These are phyloP conservation scores for Hymenochirus boettgeri DNA, from an alignment of 2,113 vertebrate species.

Conservation along the genomic window DNA sequence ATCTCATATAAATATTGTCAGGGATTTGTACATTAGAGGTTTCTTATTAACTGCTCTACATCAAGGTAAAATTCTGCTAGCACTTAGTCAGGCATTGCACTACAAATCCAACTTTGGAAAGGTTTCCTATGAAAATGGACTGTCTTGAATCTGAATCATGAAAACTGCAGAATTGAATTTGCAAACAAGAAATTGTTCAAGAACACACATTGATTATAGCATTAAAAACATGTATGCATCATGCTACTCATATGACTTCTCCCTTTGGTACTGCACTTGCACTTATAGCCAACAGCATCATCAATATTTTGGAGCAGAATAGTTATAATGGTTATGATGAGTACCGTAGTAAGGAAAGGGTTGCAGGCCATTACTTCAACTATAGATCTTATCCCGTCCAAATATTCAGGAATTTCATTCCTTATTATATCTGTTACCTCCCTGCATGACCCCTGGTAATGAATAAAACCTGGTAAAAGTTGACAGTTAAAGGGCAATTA, in stretches of 20 bases:
- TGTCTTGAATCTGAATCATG: constrained; percentile 1
- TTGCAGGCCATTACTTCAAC: fast-evolving
- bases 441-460: constrained; percentile 43
- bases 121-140: background rate
- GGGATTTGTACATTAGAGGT: too few relatives aligned
- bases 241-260: constrained; percentile 49
- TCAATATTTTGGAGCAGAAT: background rate
- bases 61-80: too few relatives aligned
- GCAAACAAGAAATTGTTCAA: background rate
- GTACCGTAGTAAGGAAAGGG: constrained; percentile 51
- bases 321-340: constrained; percentile 49
- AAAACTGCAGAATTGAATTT: too few relatives aligned
- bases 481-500: background rate
- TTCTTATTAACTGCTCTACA: too few relatives aligned
- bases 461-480: constrained; percentile 44
- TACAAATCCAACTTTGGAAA: background rate
- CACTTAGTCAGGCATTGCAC: too few relatives aligned
- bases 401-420: constrained; percentile 52
- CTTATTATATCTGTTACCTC: constrained; percentile 49
- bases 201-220: background rate
- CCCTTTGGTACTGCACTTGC: constrained; percentile 56
- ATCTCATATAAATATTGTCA: background rate
- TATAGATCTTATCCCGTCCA: constrained; percentile 42
- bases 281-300: constrained; percentile 46
- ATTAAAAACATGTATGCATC: constrained; percentile 7